Evolutionary conservation across 1,140 invertebrate genomes (phyloP).

Genomic region (Drosophila melanogaster): DNA sequence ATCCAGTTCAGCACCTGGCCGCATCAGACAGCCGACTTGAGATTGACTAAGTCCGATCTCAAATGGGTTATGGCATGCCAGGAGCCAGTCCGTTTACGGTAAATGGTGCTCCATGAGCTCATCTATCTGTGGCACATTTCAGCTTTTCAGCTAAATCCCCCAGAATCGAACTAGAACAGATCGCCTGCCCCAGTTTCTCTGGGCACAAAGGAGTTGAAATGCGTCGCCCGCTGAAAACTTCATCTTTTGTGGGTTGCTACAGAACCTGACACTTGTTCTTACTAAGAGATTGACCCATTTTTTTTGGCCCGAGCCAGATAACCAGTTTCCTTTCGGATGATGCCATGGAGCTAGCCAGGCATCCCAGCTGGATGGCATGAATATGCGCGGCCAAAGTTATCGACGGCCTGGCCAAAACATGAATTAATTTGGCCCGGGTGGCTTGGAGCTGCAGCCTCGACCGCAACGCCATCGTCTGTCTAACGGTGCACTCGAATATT

Average conservation of each 20-base stretch:
- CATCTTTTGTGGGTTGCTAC: conserved; percentile 43
- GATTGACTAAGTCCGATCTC: conserved; percentile 17
- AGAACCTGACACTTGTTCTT: conserved; percentile 65
- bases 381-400: conserved; percentile 58
- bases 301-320: conserved; percentile 33
- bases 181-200: conserved; percentile 58
- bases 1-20: conserved; percentile 13
- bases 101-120: conserved; percentile 38
- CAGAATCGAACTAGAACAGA: conserved; percentile 36
- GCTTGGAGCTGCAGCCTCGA: conserved; percentile 42
- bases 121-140: conserved; percentile 35
- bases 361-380: conserved; percentile 26
- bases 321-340: conserved; percentile 59
- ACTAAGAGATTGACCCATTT: conserved; percentile 77
- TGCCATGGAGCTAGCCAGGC: conserved; percentile 3
- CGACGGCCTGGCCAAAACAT: conserved; percentile 59
- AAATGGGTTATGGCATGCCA: conserved; percentile 44
- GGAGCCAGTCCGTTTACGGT: conserved; percentile 49
- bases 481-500: conserved; percentile 75
- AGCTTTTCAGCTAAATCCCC: conserved; percentile 36
- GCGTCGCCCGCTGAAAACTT: conserved; percentile 11
- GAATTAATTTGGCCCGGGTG: conserved; percentile 68
- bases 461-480: conserved; percentile 32
- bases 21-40: neutral
- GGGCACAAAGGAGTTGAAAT: conserved; percentile 29